phyloP scores from a whole-genome alignment of 2,113 vertebrate genomes.

The Hippocampus barbouri region DNA sequence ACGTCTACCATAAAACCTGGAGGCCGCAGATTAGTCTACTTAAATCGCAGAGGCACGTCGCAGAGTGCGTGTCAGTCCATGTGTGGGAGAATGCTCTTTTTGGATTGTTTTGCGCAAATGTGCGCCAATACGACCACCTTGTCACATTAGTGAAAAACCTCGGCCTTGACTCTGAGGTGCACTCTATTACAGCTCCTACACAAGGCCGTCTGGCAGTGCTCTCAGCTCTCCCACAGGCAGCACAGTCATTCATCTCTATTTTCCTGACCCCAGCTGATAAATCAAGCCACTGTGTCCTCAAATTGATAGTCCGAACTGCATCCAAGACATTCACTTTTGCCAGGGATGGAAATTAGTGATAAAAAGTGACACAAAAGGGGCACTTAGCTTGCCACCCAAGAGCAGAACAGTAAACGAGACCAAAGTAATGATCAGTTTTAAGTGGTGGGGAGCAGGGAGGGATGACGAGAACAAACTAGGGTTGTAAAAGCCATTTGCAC shows the following conservation, averaged over 20 bases:
- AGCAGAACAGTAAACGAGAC: slow-evolving; percentile 53
- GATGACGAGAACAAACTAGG: slow-evolving; percentile 44
- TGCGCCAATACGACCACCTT: slow-evolving; percentile 3
- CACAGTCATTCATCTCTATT: slow-evolving; percentile 55
- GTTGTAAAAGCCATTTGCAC: slow-evolving; percentile 66
- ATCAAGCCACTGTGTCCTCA: slow-evolving; percentile 60
- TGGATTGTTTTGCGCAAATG: slow-evolving; percentile 3
- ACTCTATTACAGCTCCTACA: slow-evolving; percentile 42
- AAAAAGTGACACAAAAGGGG: slow-evolving; percentile 55
- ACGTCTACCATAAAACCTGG: slow-evolving; percentile 43
- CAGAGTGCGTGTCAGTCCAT: not conserved
- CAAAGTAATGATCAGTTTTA: slow-evolving; percentile 48
- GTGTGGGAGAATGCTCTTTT: slow-evolving; percentile 4
- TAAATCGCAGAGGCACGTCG: slow-evolving; percentile 24
- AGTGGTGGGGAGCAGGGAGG: slow-evolving; percentile 35
- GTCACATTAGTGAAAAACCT: slow-evolving; percentile 22
- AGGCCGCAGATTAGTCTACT: slow-evolving; percentile 41
- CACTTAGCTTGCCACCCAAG: slow-evolving; percentile 62
- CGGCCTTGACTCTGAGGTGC: slow-evolving; percentile 25
- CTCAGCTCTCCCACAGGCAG: slow-evolving; percentile 44
- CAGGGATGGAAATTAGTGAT: slow-evolving; percentile 58
- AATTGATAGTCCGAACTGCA: slow-evolving; percentile 38
- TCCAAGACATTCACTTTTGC: slow-evolving; percentile 54
- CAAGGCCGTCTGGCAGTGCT: slow-evolving; percentile 38
- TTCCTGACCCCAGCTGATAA: slow-evolving; percentile 53